A percentile compares a stretch with the other conserved stretches of the same genome.
phyloP scores from a whole-genome alignment of 2,888 invertebrate genomes.

The Sphaerolaimus hirsutus region DNA sequence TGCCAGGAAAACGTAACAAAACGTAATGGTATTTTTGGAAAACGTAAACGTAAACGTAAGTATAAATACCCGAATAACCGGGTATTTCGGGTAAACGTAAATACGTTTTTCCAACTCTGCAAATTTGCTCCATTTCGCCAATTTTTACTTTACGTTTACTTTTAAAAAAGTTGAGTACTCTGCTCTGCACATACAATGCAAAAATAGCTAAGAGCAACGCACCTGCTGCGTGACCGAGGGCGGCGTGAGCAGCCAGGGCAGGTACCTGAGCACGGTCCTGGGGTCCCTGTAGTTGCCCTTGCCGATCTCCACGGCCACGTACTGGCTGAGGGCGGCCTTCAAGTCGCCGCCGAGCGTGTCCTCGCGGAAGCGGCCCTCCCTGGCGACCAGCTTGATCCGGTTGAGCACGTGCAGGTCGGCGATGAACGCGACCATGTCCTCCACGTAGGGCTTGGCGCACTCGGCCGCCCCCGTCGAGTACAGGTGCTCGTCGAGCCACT shows the following conservation, averaged over 20 bases:
- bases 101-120: no score
- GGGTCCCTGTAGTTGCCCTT: slow-evolving; percentile 53
- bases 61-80: no score
- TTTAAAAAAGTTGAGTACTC: no score
- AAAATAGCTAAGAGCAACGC: no score
- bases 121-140: no score
- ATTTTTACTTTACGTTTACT: no score
- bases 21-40: no score
- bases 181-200: no score
- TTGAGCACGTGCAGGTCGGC: slow-evolving; percentile 83
- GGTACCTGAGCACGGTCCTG: slow-evolving; percentile 48
- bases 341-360: slow-evolving; percentile 70
- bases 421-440: slow-evolving; percentile 75
- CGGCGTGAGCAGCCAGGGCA: slow-evolving; percentile 70
- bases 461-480: slow-evolving; percentile 61
- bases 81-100: no score
- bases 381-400: slow-evolving; percentile 59
- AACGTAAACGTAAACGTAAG: no score
- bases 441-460: slow-evolving; percentile 67
- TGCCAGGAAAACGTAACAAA: no score
- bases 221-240: slow-evolving; percentile 54
- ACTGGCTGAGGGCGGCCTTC: slow-evolving; percentile 67
- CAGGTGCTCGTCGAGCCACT: slow-evolving; percentile 15
- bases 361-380: slow-evolving; percentile 14
- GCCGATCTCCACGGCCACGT: slow-evolving; percentile 67